Percentiles rank a stretch among this genome's conserved stretches.
These are phyloP conservation scores for Metacarcinus magister DNA, from an alignment of 2,888 invertebrate genomes.

Conservation along the genomic window DNA sequence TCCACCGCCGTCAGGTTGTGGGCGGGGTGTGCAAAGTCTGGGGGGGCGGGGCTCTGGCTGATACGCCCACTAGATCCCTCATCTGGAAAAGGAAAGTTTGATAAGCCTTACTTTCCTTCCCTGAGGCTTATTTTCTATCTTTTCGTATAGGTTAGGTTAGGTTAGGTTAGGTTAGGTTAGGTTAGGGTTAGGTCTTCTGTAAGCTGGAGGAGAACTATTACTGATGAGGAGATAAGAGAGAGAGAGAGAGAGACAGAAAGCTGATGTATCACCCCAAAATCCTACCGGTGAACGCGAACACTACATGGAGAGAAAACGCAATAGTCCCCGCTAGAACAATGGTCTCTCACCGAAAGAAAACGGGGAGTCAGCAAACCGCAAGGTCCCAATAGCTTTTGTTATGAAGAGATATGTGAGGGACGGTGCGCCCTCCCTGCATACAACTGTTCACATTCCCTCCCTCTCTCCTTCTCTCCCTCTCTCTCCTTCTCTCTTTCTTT, in stretches of 20 bases:
- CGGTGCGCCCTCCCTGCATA: constrained; percentile 54
- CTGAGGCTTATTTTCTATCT: neutral
- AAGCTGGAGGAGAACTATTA: neutral
- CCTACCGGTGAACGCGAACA: neutral
- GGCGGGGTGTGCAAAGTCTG: constrained; percentile 74
- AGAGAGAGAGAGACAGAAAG: neutral
- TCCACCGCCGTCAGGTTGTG: constrained; percentile 80
- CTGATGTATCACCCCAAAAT: neutral
- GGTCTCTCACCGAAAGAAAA: constrained; percentile 47
- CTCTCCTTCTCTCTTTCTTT: neutral
- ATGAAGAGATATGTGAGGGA: constrained; percentile 74
- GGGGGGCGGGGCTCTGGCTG: constrained; percentile 67
- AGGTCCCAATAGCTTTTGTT: constrained; percentile 75
- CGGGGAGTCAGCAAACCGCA: constrained; percentile 63
- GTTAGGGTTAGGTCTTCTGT: neutral
- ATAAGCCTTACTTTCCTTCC: neutral
- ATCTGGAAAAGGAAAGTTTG: neutral
- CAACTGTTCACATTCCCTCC: constrained; percentile 60
- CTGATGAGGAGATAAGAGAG: neutral
- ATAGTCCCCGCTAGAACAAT: constrained; percentile 60
- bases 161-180: neutral
- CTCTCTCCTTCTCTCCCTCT: neutral
- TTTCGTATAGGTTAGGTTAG: neutral
- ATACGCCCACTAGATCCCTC: constrained; percentile 16
- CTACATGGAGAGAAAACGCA: constrained; percentile 11